Evolutionary conservation across 2,113 vertebrate species (phyloP), one percentile per base, ranked within the genome.

Genomic region (Recurvirostra avosetta): DNA sequence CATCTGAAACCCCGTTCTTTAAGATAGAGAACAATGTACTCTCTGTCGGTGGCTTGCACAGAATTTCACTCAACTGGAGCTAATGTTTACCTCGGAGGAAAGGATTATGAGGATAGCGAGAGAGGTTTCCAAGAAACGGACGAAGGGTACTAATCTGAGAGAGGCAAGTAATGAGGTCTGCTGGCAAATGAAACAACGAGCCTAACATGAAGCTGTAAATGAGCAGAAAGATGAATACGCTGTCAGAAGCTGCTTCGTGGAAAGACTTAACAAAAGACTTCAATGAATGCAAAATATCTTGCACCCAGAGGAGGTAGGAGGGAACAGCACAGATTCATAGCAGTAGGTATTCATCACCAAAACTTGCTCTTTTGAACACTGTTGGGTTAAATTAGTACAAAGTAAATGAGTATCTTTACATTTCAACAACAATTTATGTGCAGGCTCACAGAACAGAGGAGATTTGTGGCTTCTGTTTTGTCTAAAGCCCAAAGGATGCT

Each of bases 41-140:
- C 68, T 95, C 61, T 93, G 75, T 97, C 53, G 62, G 77, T 91
- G 25, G 72, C 25, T 9, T 50, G 9, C 61, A 88, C 11, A 50
- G 89, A 86, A 79, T 83, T 94, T 90, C 58, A 5, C 92, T 91
- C 15, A 4, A 65, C 92, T 76, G 91, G 94, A 95, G 83, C 85
- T 34, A 94, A 91, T 71, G 77, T 92, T 95, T 94, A 88, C 91
- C 70, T 83, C 23, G 2, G 85, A 92, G 83, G 83, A 89, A 94
- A 88, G 77, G 92, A 74, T 89, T 86, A 86, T 58, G 70, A 90
- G 34, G 49, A 38, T 45, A 71, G 36, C 25, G 50, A 88, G 38
- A 76, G 76, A 94, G 68, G 93, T 70, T 97, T 96, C 96, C 91
- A 91, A 94, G 96, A 88, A 96, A 86, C 19, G 2, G 84, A 53